Base-by-base conservation (phyloP, 2,888 invertebrate species). In the Amphipyra tragopoginis region DNA sequence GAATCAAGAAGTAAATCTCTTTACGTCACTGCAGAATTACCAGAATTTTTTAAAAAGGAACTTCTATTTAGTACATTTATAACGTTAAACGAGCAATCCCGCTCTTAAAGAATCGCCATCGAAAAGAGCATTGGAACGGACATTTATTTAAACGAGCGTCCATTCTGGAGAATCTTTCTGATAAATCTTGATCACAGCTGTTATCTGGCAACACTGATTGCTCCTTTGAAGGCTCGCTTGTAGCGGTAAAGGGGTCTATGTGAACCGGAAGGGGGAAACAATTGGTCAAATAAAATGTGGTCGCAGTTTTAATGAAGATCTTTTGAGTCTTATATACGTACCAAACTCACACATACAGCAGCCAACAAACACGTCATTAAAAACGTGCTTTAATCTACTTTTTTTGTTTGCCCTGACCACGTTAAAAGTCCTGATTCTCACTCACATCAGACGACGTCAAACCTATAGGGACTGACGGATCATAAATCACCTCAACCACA, bases 131-230 rank as follows among this genome's bases (percentile, higher is more conserved):
- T 44, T 68, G 71, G 61, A 63, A 71, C 53, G 61, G 43, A 60
- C 78, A 76, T 78, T 78, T 74, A 78, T 78, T 69, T 76, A 67
- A 78, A 76, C 66, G 67, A 65, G 56, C 63, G 60, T 69, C 74
- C 71, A 74, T 76, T 72, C 65, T 51, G 21, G 50, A 21, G 66
- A 73, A 66, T 70, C 72, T 63, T 62, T 72, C 53, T 62, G 64
- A 74, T 55, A 71, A 66, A 78, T 76, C 72, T 68, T 59, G 74
- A 76, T 72, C 69, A 53, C 76, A 74, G 70, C 65, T 74, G 79
- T 63, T 72, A 76, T 69, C 68, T 72, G 62, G 56, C 61, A 56
- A 38, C 56, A 61, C 60, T 72, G 77, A 74, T 76, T 77, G 72
- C 68, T 66, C 56, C 58, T 71, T 73, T 66, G 65, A 65, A 71